Conservation (phyloP, 2,888 invertebrate species). For the Perithous albicinctus region DNA sequence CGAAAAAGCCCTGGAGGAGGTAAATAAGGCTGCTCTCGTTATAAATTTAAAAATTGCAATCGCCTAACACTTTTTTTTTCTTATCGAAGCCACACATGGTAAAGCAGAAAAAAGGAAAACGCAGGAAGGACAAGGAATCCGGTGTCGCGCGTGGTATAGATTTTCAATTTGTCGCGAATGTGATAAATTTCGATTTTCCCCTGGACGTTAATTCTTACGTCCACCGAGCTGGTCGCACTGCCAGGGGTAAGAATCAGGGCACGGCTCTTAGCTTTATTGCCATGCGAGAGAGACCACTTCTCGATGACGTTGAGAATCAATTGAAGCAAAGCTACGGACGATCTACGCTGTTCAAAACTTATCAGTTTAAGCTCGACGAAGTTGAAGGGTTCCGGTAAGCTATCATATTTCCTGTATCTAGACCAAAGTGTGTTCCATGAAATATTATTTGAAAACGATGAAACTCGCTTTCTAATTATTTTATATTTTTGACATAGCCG, state of each 20-base stretch:
- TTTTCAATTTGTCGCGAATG: constrained; percentile 98
- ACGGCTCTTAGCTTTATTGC: constrained; percentile 96
- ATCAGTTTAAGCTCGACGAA: constrained; percentile 97
- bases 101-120: constrained; percentile 85
- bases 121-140: constrained; percentile 95
- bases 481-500: too few relatives aligned
- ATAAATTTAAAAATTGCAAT: too few relatives aligned
- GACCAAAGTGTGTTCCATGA: too few relatives aligned
- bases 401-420: not conserved
- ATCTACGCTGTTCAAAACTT: constrained; percentile 89
- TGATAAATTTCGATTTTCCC: constrained; percentile 99
- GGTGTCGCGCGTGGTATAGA: constrained; percentile 99
- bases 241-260: constrained; percentile 94
- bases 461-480: too few relatives aligned
- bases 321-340: constrained; percentile 89
- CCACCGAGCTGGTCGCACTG: constrained; percentile 97
- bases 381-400: constrained; percentile 94
- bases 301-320: constrained; percentile 91
- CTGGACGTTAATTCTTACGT: constrained; percentile 95
- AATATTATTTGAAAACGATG: too few relatives aligned
- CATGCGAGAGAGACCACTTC: constrained; percentile 90
- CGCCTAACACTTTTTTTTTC: not conserved
- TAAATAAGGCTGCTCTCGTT: too few relatives aligned
- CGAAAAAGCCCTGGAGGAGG: constrained; percentile 93
- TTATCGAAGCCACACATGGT: constrained; percentile 77